Base-by-base conservation (phyloP, 2,797 vertebrate genomes). In the Fratercula arctica region DNA sequence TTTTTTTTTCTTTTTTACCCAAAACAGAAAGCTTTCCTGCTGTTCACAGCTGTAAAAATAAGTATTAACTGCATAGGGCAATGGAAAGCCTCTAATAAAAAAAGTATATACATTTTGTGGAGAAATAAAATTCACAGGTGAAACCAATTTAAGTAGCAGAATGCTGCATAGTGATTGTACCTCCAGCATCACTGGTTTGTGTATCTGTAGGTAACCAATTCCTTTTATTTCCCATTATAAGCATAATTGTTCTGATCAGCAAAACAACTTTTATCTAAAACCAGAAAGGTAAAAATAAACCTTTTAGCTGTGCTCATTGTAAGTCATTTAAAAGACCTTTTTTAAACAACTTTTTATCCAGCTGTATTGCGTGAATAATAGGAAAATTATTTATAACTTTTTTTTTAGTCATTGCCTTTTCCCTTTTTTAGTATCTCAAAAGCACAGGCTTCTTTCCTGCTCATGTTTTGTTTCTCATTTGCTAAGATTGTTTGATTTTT, bases 91-190 rank as follows among this genome's bases (percentile, higher is more conserved):
- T 79, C 45, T 31, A 80, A 69, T 78, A 89, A 91, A 88, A 67
- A 29, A 72, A 37, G 3, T 39, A 53, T 25, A 18, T n/a, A 61
- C 16, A 29, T 74, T 84, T 87, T 86, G 43, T 51, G 45, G 59
- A 51, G 24, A 93, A 90, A 88, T 93, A 84, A 90, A 95, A 81
- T 69, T 59, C 39, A 90, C 61, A 79, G 63, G 63, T 88, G 39
- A 93, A 94, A 79, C 25, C 46, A 73, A 79, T 94, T 74, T 91
- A 64, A 87, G 54, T 54, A 91, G 43, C 54, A 95, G 51, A 91
- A 75, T 78, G 45, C 43, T 91, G 48, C 2, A 2, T 45, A 43
- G 78, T 61, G 26, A 83, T 48, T 78, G 35, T 69, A 90, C 41
- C 33, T 94, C 66, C 17, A 33, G 57, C 63, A 77, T 51, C 3